Evolutionary conservation across 2,113 vertebrate species (phyloP), one percentile per base, ranked within the genome.

Genomic region (Pogonocichla stellata): DNA sequence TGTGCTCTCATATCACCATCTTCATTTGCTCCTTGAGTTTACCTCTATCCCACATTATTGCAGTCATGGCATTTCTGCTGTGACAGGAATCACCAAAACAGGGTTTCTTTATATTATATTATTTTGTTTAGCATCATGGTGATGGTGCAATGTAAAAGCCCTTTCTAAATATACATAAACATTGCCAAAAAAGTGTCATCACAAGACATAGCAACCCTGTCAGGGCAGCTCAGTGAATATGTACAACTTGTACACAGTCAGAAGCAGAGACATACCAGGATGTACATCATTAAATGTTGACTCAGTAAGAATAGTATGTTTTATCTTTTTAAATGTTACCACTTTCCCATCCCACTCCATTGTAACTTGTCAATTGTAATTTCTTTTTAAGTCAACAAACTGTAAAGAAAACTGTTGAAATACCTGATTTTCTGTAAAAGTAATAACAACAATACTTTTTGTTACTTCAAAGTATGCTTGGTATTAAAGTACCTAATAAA

Each of bases 321-420:
- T 96, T 97, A 96, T 65, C 90, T 97, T 98, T 98, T 92, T 95
- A 92, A 97, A 94, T 83, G 96, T 97, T 94, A 91, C 64, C 31
- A 42, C 93, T 95, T 97, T 96, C 82, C 86, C 96, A 97, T 97
- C 90, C 65, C 95, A 93, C 91, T 96, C 93, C 94, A 95, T 92
- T 95, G 94, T 97, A 97, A 95, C 73, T 79, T 18, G 96, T 98
- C 93, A 92, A 96, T 47, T 78, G 96, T 97, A 96, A 81, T 97
- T 98, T 96, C 97, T 96, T 97, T 98, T 97, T 98, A 97, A 91
- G 96, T 97, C 97, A 96, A 97, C 82, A 92, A 97, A 98, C 96
- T 98, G 94, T 98, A 98, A 98, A 98, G 93, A 97, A 98, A 98
- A 98, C 97, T 97, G 96, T 98, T 97, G 96, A 96, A 97, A 98